Evolutionary conservation across 2,797 vertebrate genomes (phyloP).

Genomic region (Cossypha dichroa): DNA sequence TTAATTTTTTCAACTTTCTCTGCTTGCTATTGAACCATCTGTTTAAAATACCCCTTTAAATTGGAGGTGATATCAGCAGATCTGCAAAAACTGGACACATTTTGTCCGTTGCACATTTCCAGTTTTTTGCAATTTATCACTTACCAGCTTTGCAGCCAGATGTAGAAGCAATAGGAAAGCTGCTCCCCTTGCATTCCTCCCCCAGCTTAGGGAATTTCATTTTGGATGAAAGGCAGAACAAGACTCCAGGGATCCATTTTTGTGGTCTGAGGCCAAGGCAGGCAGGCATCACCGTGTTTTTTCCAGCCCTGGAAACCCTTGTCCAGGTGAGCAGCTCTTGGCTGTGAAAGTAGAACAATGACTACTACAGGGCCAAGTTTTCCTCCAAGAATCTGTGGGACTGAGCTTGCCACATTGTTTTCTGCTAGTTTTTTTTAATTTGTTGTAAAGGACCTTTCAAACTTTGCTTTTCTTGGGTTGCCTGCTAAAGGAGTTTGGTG

Average conservation of each 20-base stretch:
- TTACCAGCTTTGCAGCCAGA: not conserved
- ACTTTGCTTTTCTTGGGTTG: not conserved
- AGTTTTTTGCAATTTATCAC: not conserved
- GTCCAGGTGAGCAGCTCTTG: fast-evolving
- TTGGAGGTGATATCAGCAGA: not conserved
- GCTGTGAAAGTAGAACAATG: not conserved
- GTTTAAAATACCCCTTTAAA: not conserved
- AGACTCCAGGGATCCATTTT: not conserved
- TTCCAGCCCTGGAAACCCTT: not conserved
- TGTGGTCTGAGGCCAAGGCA: not conserved
- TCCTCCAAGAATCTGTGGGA: not conserved
- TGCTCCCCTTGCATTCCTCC: not conserved
- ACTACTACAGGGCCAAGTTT: not conserved
- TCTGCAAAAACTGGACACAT: not conserved
- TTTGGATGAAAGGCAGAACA: not conserved
- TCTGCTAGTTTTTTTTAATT: not conserved
- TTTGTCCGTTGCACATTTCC: not conserved
- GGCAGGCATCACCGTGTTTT: not conserved
- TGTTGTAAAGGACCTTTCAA: not conserved
- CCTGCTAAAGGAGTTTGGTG: not conserved
- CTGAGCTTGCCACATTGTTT: not conserved
- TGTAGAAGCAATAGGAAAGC: not conserved
- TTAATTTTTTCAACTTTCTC: conserved; percentile 10
- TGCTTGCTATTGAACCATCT: not conserved
- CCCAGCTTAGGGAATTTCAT: not conserved